A percentile compares a stretch with the other conserved stretches of the same genome.
phyloP scores from a whole-genome alignment of 2,888 invertebrate genomes.

The Oscheius sp. region DNA sequence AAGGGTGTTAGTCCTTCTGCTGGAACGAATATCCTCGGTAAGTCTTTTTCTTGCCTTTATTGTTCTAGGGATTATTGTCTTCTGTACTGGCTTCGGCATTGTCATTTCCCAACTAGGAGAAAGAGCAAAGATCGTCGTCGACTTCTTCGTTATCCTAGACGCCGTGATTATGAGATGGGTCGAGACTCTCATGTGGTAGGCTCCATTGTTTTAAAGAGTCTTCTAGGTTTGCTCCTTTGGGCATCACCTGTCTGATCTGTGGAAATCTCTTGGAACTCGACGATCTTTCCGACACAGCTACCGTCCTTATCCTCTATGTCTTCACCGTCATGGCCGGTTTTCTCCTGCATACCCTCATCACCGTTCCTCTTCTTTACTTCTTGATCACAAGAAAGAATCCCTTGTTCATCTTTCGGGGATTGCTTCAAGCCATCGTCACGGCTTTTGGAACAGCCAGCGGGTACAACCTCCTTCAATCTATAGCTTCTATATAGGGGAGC shows the following conservation, averaged over 20 bases:
- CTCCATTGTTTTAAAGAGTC: not conserved
- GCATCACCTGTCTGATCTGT: slow-evolving; percentile 67
- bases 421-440: slow-evolving; percentile 78
- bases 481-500: slow-evolving; percentile 74
- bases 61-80: slow-evolving; percentile 87
- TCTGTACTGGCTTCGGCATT: slow-evolving; percentile 89
- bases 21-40: slow-evolving; percentile 77
- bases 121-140: slow-evolving; percentile 74
- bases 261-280: slow-evolving; percentile 69
- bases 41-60: no score
- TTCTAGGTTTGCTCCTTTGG: slow-evolving; percentile 63
- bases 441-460: slow-evolving; percentile 95
- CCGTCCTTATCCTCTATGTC: slow-evolving; percentile 78
- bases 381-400: slow-evolving; percentile 75
- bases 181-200: slow-evolving; percentile 66
- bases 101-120: slow-evolving; percentile 84
- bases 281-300: slow-evolving; percentile 66
- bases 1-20: slow-evolving; percentile 41
- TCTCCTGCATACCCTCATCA: slow-evolving; percentile 88
- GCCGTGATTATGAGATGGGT: slow-evolving; percentile 84
- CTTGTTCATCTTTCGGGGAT: slow-evolving; percentile 49
- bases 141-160: slow-evolving; percentile 87
- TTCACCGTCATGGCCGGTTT: slow-evolving; percentile 90
- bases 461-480: slow-evolving; percentile 50
- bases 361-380: slow-evolving; percentile 87